Evolutionary conservation across 2,797 vertebrate species (phyloP), one percentile per base, ranked within the genome.

Genomic region (Halcyon leucocephala): DNA sequence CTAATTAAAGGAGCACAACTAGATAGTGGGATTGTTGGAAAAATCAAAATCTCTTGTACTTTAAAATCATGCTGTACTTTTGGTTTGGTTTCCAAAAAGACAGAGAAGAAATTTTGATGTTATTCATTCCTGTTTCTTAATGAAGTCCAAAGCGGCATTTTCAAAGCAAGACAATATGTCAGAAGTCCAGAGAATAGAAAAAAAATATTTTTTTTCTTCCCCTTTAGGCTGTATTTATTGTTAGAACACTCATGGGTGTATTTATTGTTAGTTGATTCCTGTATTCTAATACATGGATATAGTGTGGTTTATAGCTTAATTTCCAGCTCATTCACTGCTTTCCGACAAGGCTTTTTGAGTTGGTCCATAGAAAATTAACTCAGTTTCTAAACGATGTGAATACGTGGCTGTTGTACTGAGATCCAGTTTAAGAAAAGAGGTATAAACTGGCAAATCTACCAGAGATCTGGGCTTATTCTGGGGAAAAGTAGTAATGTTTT

Each of bases 1-100:
- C 89, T 93, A 94, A 93, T 96, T 94, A 92, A 90, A 94, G 69
- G 44, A 62, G 44, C 44, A 61, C 12, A 86, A 66, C 35, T 62
- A 84, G 73, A 71, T 83, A 91, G 69, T 24, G 73, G 71, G 93
- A 87, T 80, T 92, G 58, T 20, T 83, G 72, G 20, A 46, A 82
- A 92, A 89, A 89, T 82, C 41, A 54, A 72, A 91, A 89, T 82
- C 54, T 69, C 72, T 85, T 0, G 2, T 87, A 64, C 58, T 54
- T 82, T 62, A 70, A 89, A 95, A 52, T 70, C 22, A 17, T 48
- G 29, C 7, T 7, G 33, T 46, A 80, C n/a, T 81, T 95, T 57
- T 78, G 60, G 60, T 9, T 57, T 6, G 9, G 35, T 81, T 85
- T 89, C 52, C 33, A 49, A 80, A 85, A 91, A 64, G 46, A 64